These are phyloP conservation scores for Mongoloraphidia duomilia DNA, from an alignment of 2,888 invertebrate species.

Conservation along the genomic window DNA sequence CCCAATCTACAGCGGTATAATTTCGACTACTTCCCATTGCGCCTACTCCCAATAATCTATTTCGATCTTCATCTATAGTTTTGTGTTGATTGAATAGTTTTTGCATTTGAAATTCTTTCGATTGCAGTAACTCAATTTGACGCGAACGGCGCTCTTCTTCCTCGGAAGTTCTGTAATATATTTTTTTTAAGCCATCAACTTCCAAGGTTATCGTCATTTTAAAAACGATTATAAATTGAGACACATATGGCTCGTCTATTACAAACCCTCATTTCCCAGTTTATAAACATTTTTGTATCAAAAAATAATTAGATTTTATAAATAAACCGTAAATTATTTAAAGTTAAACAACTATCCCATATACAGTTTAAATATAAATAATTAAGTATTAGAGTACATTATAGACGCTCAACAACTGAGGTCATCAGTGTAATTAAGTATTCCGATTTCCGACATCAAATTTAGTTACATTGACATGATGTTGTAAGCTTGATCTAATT, in stretches of 20 bases:
- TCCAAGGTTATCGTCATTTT: too few species aligned
- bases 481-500: constrained; percentile 35
- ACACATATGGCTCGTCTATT: too few species aligned
- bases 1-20: constrained; percentile 27
- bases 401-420: too few species aligned
- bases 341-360: too few species aligned
- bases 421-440: not conserved
- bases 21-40: constrained; percentile 12
- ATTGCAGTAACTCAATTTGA: constrained; percentile 43
- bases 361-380: not conserved
- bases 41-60: constrained; percentile 19
- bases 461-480: constrained; percentile 29
- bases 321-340: too few species aligned
- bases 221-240: constrained; percentile 8
- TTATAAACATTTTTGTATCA: too few species aligned
- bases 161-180: constrained; percentile 35
- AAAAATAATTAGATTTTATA: too few species aligned
- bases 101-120: constrained; percentile 41
- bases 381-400: not conserved
- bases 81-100: constrained; percentile 31
- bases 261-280: too few species aligned
- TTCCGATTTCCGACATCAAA: constrained; percentile 3
- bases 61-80: constrained; percentile 20
- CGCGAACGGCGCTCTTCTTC: constrained; percentile 46
- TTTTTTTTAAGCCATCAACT: constrained; percentile 9